phyloP scores from a whole-genome alignment of 2,888 invertebrate species.

The Heliconius hortense region DNA sequence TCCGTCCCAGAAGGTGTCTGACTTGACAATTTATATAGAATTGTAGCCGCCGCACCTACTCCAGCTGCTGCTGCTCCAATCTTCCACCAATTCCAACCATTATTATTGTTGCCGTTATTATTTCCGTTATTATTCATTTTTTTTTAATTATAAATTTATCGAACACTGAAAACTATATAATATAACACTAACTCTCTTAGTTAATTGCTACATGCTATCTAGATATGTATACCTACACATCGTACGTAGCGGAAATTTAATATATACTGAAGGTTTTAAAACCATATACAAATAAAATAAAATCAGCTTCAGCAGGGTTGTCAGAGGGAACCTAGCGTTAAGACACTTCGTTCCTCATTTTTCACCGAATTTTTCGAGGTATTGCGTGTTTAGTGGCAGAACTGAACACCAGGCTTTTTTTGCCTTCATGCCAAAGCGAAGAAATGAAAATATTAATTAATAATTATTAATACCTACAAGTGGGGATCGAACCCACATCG shows the following conservation, averaged over 20 bases:
- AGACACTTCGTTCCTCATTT: too few relatives aligned
- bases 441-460: neutral
- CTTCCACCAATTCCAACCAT: constrained; percentile 31
- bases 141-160: neutral
- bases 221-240: neutral
- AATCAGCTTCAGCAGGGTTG: too few relatives aligned
- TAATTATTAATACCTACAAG: too few relatives aligned
- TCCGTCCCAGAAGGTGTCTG: neutral
- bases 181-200: neutral
- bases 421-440: too few relatives aligned
- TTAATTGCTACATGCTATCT: neutral
- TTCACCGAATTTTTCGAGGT: too few relatives aligned
- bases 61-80: constrained; percentile 33
- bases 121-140: constrained; percentile 10
- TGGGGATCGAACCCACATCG: too few relatives aligned
- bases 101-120: constrained; percentile 4
- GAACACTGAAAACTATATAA: neutral
- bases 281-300: too few relatives aligned
- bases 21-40: constrained; percentile 28
- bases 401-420: neutral
- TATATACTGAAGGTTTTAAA: neutral
- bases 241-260: neutral
- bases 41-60: constrained; percentile 24
- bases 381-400: neutral
- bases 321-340: neutral